Percentiles rank a stretch among this genome's conserved stretches.
phyloP scores from a whole-genome alignment of 2,113 vertebrate species.

The Cyanistes caeruleus region DNA sequence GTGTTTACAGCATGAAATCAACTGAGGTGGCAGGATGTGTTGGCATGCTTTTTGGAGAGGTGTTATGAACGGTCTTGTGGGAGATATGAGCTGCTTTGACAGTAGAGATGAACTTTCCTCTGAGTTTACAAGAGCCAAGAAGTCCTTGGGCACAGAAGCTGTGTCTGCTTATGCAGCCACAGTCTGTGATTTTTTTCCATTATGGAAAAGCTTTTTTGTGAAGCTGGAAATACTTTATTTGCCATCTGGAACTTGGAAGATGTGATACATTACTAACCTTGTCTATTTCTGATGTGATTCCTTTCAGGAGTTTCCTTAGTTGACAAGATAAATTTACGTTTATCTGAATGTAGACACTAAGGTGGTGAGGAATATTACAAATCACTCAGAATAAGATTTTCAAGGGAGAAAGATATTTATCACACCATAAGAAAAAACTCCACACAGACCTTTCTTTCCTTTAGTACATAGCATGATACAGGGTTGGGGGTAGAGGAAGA shows the following conservation, averaged over 20 bases:
- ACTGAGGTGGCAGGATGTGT: neutral
- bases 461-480: neutral
- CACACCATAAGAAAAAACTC: neutral
- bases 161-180: accelerated
- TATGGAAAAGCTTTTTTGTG: neutral
- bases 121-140: neutral
- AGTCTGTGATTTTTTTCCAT: neutral
- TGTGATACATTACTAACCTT: neutral
- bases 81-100: neutral
- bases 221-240: neutral
- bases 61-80: neutral
- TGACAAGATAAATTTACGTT: neutral
- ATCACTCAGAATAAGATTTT: neutral
- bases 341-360: neutral
- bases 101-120: neutral
- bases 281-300: neutral
- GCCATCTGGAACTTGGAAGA: neutral
- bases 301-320: neutral
- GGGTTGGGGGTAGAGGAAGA: neutral
- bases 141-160: neutral
- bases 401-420: neutral
- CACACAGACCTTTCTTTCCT: neutral
- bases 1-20: neutral
- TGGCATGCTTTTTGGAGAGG: neutral
- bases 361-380: neutral